Evolutionary conservation across 2,797 vertebrate genomes (phyloP).

Genomic region (Glyptemys insculpta): DNA sequence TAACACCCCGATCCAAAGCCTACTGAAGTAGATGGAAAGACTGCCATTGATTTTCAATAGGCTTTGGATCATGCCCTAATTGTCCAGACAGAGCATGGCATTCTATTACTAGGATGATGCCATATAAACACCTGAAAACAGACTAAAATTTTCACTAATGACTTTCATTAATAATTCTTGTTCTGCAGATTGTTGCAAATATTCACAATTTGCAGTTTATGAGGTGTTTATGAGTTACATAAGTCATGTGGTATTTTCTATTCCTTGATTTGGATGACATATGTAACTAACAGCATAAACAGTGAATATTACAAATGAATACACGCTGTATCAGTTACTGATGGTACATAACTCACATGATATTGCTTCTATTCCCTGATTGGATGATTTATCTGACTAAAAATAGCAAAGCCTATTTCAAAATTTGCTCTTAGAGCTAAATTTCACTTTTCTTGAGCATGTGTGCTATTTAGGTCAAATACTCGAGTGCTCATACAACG

Average conservation of each 20-base stretch:
- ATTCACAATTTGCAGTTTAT: not conserved
- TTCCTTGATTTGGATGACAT: not conserved
- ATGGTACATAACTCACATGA: not conserved
- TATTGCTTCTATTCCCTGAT: not conserved
- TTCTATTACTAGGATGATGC: not conserved
- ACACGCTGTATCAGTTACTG: not conserved
- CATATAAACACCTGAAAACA: not conserved
- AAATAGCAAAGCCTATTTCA: not conserved
- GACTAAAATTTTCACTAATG: not conserved
- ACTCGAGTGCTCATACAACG: not conserved
- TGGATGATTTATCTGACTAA: not conserved
- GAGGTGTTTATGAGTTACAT: rapidly evolving
- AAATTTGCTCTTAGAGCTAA: not conserved
- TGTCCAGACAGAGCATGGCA: not conserved
- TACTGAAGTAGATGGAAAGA: not conserved
- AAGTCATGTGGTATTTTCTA: not conserved
- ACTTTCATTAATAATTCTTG: not conserved
- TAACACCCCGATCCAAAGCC: not conserved
- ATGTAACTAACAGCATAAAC: not conserved
- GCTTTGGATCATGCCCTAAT: not conserved
- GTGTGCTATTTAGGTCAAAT: not conserved
- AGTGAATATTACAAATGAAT: not conserved
- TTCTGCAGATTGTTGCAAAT: not conserved
- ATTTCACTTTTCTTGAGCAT: rapidly evolving
- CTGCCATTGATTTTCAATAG: not conserved